Evolutionary conservation across 2,113 vertebrate species (phyloP), one percentile per base, ranked within the genome.

Genomic region (Pelvicachromis taeniatus): DNA sequence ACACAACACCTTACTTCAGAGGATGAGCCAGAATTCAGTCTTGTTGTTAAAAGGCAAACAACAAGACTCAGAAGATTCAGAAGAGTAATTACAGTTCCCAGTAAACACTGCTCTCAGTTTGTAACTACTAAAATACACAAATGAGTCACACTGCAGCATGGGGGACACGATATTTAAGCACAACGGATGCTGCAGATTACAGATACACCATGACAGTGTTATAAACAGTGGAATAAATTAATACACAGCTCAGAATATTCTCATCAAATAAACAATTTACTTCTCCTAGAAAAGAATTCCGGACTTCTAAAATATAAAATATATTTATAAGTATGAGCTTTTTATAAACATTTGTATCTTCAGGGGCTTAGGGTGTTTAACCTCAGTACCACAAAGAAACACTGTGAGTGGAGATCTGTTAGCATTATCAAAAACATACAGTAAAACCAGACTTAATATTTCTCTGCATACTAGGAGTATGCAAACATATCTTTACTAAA

Each of bases 1-100:
- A 96, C 83, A 63, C 83, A 90, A 96, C 89, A 94, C 95, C 88
- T 12, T 23, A 61, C 75, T 63, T 56, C 61, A 85, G 88, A 55
- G 70, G 17, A 40, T 48, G 77, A 82, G 79, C 70, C 54, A 77
- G 81, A 79, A 70, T 83, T 87, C 80, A 89, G 83, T 81, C 82
- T 78, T 85, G 89, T 70, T 85, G 81, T 79, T 87, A 90, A 86
- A 82, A 84, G 68, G 61, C 81, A 48, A 19, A 61, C 55, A 54
- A 17, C 80, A 77, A 82, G 16, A 54, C 86, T 84, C 59, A 83
- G 5, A 84, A 50, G 53, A 53, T 70, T 81, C 9, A 82, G 31
- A 55, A 33, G 7, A 75, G 10, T 84, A 54, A 80, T 86, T 63
- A 77, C 50, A 42, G 40, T 53, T 40, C 77, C 68, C 83, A n/a